Base-by-base conservation (phyloP, 2,797 vertebrate species). In the Hoplostethus mediterraneus region DNA sequence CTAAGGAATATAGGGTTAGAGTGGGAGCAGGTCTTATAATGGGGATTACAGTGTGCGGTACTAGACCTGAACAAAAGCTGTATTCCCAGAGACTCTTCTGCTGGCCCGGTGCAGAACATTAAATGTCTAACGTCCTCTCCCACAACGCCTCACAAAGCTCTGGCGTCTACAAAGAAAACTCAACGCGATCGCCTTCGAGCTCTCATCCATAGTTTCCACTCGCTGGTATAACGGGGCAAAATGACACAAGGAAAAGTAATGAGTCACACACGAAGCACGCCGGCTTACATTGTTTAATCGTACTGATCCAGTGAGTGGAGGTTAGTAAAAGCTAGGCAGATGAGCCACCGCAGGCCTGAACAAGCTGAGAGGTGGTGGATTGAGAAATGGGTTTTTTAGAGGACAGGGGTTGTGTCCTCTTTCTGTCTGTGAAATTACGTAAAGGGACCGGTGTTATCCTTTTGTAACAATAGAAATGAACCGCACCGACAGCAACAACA, bases 401-500 rank as follows among this genome's bases (percentile, higher is more conserved):
- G 67, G 61, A 66, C 47, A 75, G 28, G 58, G 71, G 58, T 77
- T 63, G 56, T 40, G 77, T 75, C 83, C 74, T 80, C 62, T 80
- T 71, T 79, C 49, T 73, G 75, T 84, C 81, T 80, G 70, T 70
- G 73, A 71, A 70, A 75, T 88, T 85, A 77, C 51, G 79, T 79
- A 82, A 90, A 86, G 69, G 63, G 61, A 63, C 48, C 9, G 10
- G 51, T 63, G 77, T 73, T 74, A 85, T 71, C 57, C 67, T 84
- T 86, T 77, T 63, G 52, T 73, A 82, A 86, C 65, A 58, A 45
- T 67, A 75, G 70, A 84, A 86, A 88, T 78, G 3, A 83, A 84
- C 75, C 71, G 81, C 68, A 71, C 79, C 62, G 60, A 82, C 82
- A 83, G 70, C 70, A 71, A 78, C 84, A 28, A 83, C 59, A 70